These are phyloP conservation scores for Chymomyza caudatula DNA, from an alignment of 2,888 invertebrate species.

Conservation along the genomic window DNA sequence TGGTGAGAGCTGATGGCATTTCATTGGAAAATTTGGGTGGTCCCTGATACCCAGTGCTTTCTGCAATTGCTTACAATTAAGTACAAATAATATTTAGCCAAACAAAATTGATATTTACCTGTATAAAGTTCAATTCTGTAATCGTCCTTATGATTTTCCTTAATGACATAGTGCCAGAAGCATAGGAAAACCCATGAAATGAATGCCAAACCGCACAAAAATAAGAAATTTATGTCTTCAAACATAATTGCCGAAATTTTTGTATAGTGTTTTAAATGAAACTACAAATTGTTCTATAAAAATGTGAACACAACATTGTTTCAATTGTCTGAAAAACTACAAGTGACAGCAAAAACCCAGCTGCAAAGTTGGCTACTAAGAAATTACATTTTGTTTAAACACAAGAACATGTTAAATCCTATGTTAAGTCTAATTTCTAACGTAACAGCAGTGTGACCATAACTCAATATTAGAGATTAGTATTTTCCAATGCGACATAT, in stretches of 20 bases:
- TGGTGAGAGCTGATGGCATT: no score
- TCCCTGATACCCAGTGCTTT: not conserved
- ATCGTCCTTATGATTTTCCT: constrained; percentile 19
- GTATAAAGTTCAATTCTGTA: constrained; percentile 47
- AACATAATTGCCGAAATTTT: constrained; percentile 38
- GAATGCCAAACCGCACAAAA: constrained; percentile 51
- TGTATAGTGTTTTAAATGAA: not conserved
- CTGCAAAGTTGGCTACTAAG: no score
- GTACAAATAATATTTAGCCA: not conserved
- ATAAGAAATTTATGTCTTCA: constrained; percentile 47
- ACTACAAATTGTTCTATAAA: no score
- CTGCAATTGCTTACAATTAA: not conserved
- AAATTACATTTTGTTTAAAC: no score
- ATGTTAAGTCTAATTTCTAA: no score
- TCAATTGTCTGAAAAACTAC: not conserved
- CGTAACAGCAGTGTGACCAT: no score
- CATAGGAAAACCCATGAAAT: constrained; percentile 50
- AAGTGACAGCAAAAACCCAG: no score
- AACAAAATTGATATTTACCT: constrained; percentile 30
- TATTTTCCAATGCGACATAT: no score
- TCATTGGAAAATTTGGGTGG: no score
- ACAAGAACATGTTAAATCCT: no score
- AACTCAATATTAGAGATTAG: no score
- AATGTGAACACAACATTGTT: not conserved
- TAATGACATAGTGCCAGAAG: constrained; percentile 30